phyloP scores from a whole-genome alignment of 2,888 invertebrate genomes.

The Dryadula phaetusa region DNA sequence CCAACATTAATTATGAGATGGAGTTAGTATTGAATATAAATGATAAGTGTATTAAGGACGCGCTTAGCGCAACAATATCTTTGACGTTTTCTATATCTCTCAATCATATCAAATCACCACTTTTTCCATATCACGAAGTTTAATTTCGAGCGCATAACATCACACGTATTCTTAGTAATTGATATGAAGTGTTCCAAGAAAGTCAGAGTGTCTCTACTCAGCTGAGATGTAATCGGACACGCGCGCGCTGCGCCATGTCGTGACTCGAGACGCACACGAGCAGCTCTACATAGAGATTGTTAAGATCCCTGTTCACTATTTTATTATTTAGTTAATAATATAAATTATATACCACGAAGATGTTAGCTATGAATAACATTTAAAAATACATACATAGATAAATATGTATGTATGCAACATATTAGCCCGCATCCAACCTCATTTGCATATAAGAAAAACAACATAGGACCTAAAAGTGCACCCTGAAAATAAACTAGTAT shows the following conservation, averaged over 20 bases:
- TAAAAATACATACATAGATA: not conserved
- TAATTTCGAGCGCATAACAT: conserved; percentile 23
- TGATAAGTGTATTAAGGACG: no score
- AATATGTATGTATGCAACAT: not conserved
- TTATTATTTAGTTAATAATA: not conserved
- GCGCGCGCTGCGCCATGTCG: conserved; percentile 30
- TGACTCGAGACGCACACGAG: conserved; percentile 29
- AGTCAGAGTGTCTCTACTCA: conserved; percentile 30
- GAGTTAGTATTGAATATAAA: not conserved
- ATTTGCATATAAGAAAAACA: conserved; percentile 38
- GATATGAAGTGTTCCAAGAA: conserved; percentile 36
- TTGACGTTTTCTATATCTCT: not conserved
- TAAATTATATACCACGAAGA: no score
- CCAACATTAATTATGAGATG: no score
- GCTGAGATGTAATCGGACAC: conserved; percentile 40
- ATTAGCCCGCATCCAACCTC: not conserved
- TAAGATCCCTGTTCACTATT: conserved; percentile 14
- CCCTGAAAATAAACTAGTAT: not conserved
- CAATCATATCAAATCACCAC: not conserved
- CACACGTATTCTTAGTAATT: conserved; percentile 32
- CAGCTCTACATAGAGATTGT: conserved; percentile 11
- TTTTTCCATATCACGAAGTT: not conserved
- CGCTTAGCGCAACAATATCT: not conserved
- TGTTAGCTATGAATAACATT: no score
- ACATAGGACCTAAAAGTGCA: conserved; percentile 11